Evolutionary conservation across 2,888 invertebrate species (phyloP), one percentile per base, ranked within the genome.

Genomic region (Harmothoe impar): DNA sequence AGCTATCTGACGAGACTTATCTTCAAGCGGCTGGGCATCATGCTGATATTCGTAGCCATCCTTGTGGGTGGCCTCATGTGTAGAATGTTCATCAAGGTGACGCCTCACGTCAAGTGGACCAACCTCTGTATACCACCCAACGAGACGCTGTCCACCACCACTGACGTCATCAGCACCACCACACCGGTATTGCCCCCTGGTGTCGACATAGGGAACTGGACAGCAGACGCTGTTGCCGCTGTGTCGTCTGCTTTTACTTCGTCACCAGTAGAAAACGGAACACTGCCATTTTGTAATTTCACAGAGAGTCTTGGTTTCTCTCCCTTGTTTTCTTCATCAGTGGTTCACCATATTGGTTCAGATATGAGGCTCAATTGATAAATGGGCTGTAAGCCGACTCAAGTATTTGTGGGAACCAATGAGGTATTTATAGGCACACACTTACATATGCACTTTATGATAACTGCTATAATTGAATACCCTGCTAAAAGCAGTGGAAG

Each of bases 331-430:
- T 86, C 86, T 12, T 29, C 52, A n/a, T 86, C 31, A 1, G 52
- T 52, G 10, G 23, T 20, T 17, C 29, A 86, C 12, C 86, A 54
- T 31, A 54, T 86, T 7, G 86, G 56, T 23, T 17, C 17, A 12
- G 86, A 86, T 29, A 86, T 86, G 86, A 52, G 86, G 52, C 15
- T 86, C n/a, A 86, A 86, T 25, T 86, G 43, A 84, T 17, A 43
- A 43, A 10, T 43, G 43, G 3, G 43, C 10, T 43, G 10, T 43
- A 43, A 7, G 10, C n/a, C n/a, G 3, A 43, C 43, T 43, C 43
- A 43, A 10, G 43, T 10, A 43, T 3, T 43, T 43, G 43, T 3
- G 43, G 3, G 43, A 3, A 43, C 10, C 43, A 43, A 7, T 43
- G 43, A 43, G 43, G 3, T 43, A 43, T 43, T 43, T 43, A 43